phyloP scores from a whole-genome alignment of 2,888 invertebrate species.

The Philaethria dido region DNA sequence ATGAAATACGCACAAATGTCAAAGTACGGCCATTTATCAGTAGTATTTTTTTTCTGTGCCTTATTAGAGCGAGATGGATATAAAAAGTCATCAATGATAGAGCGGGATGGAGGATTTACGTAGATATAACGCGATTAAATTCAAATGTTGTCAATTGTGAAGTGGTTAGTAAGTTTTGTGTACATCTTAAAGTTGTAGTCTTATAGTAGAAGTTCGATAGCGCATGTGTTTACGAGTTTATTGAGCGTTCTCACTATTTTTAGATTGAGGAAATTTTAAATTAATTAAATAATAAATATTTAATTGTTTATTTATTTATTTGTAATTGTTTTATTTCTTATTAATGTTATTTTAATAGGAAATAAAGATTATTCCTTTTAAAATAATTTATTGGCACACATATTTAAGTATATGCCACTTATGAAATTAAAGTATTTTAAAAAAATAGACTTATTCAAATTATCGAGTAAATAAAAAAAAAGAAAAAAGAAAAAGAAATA shows the following conservation, averaged over 20 bases:
- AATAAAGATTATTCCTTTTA: no score
- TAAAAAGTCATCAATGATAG: conserved; percentile 45
- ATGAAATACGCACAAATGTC: conserved; percentile 65
- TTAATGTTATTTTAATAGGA: no score
- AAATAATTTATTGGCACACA: no score
- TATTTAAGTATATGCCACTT: no score
- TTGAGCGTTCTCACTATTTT: conserved; percentile 77
- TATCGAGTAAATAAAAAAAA: no score
- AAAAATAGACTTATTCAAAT: no score
- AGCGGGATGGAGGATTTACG: conserved; percentile 53
- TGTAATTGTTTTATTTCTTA: no score
- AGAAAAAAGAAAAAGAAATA: no score
- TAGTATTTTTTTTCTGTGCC: conserved; percentile 54
- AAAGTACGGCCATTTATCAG: conserved; percentile 69
- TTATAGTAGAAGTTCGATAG: conserved; percentile 55
- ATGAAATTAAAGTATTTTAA: no score
- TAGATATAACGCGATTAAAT: conserved; percentile 34
- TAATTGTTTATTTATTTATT: background rate
- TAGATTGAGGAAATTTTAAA: conserved; percentile 52
- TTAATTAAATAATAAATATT: conserved; percentile 8
- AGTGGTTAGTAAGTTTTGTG: background rate
- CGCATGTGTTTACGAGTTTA: conserved; percentile 77
- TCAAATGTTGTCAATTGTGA: conserved; percentile 18
- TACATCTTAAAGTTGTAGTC: conserved; percentile 43
- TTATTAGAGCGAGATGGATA: conserved; percentile 55